Base-by-base conservation (phyloP, 2,888 invertebrate species). In the Chrysotoxum bicinctum region DNA sequence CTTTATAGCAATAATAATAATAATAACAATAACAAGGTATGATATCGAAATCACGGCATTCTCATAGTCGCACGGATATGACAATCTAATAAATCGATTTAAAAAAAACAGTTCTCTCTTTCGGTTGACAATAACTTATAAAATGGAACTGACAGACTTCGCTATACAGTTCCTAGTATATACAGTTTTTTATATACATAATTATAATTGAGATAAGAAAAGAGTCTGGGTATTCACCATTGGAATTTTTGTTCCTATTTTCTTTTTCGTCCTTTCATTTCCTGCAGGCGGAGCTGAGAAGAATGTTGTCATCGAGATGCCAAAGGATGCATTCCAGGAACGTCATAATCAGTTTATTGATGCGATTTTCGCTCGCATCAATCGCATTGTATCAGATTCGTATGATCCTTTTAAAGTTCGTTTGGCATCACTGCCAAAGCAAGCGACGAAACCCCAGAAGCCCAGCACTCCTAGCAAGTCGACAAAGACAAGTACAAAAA, bases 301-400 rank as follows among this genome's bases (percentile, higher is more conserved):
- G 87, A 91, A 90, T 88, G 90, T 92, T 88, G 90, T 90, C 88
- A 92, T 90, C 87, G 92, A 90, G 87, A 91, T 90, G 91, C 90
- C 89, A 56, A 89, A 88, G 87, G 90, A 89, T 87, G 90, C 89
- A 68, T 96, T 87, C 95, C 97, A 43, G 94, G 94, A 95, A 66
- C 96, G 96, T 90, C 97, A 97, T 93, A 97, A 97, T 92, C 94
- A 95, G 88, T 97, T 97, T 91, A 95, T 97, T 75, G 97, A 97
- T 92, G 96, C 95, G 88, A 96, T 97, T 88, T 93, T 97, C 87
- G 94, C 94, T 76, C 94, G 96, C 88, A 96, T 97, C 92, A 97
- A 97, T 92, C 95, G 95, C 88, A 96, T 97, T 79, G 92, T 97
- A 87, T 94, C 95, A 62, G 94, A 94, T 87, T 96, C 96, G 64